phyloP scores from a whole-genome alignment of 2,888 invertebrate species.

The Leucania comma region DNA sequence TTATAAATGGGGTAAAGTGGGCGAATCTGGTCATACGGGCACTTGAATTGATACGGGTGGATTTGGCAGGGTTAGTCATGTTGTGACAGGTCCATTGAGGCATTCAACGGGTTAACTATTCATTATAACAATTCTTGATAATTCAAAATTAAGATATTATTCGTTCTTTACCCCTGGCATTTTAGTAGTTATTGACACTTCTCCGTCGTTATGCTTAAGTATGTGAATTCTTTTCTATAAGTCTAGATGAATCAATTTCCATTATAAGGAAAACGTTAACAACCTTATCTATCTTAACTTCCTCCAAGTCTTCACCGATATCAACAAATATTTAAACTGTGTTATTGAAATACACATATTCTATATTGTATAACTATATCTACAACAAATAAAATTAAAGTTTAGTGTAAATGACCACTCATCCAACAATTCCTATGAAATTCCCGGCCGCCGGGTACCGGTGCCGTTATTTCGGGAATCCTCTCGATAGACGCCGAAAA shows the following conservation, averaged over 20 bases:
- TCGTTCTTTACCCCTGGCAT: too few species aligned
- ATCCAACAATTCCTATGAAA: slow-evolving; percentile 40
- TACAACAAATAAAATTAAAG: slow-evolving; percentile 35
- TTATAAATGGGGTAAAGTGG: slow-evolving; percentile 87
- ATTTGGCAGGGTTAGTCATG: slow-evolving; percentile 73
- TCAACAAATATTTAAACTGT: neutral
- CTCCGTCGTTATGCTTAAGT: too few species aligned
- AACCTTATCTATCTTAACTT: neutral
- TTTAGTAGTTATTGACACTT: too few species aligned
- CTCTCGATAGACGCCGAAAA: slow-evolving; percentile 49
- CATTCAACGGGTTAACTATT: slow-evolving; percentile 67
- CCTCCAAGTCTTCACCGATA: neutral
- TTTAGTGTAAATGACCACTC: slow-evolving; percentile 31
- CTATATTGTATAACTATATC: neutral
- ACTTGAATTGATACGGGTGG: slow-evolving; percentile 85
- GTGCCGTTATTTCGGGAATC: slow-evolving; percentile 62
- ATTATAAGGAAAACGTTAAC: neutral
- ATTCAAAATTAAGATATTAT: too few species aligned
- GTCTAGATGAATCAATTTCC: too few species aligned
- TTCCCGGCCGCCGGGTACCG: slow-evolving; percentile 30
- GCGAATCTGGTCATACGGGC: slow-evolving; percentile 87
- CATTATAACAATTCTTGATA: slow-evolving; percentile 11
- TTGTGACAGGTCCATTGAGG: slow-evolving; percentile 82
- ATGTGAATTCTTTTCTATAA: too few species aligned
- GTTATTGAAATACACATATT: neutral